These are phyloP conservation scores for Silurus lanzhouensis DNA, from an alignment of 2,797 vertebrate species.

Conservation along the genomic window DNA sequence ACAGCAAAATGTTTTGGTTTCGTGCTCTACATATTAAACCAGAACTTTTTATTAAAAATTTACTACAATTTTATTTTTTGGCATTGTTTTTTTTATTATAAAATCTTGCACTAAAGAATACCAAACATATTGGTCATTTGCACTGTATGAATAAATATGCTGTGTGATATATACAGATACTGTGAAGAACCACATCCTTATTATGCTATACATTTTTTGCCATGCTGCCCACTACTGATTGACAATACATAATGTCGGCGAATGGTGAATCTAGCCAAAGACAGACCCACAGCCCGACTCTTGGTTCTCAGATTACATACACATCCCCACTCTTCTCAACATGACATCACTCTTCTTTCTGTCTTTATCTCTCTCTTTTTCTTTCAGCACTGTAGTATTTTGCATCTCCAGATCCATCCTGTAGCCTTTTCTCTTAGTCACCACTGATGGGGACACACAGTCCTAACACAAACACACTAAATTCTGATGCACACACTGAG, in stretches of 20 bases:
- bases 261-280: conserved; percentile 19
- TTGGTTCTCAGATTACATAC: conserved; percentile 92
- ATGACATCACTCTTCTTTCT: conserved; percentile 85
- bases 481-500: not conserved
- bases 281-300: conserved; percentile 88
- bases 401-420: conserved; percentile 44
- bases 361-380: conserved; percentile 59
- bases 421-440: not conserved
- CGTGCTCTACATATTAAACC: not conserved
- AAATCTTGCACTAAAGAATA: not conserved
- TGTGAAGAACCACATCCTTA: not conserved
- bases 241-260: conserved; percentile 77
- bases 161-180: not conserved
- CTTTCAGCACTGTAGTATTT: conserved; percentile 59
- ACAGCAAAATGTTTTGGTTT: not conserved
- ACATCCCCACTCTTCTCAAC: conserved; percentile 71
- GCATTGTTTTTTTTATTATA: not conserved
- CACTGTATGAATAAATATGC: not conserved
- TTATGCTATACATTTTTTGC: not conserved
- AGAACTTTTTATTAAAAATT: not conserved
- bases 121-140: not conserved
- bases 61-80: not conserved
- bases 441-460: not conserved
- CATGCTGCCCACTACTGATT: not conserved
- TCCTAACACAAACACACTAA: conserved; percentile 6